A percentile compares a stretch with the other conserved stretches of the same genome.
Evolutionary conservation across 2,888 invertebrate species (phyloP).

Genomic region (Drosophila hamatofila): DNA sequence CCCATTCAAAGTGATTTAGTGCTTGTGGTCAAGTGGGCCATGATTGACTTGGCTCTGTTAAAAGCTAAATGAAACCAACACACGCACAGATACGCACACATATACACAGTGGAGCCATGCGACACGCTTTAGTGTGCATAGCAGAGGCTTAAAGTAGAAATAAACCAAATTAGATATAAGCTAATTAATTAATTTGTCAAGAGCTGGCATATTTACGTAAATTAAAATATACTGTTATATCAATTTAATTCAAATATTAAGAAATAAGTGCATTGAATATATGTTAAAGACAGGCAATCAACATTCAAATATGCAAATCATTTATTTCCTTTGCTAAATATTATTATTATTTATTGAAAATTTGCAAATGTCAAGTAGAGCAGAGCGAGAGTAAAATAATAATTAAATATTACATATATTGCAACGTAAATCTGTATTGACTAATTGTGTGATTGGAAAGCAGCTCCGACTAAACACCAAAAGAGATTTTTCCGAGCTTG

Average conservation of each 20-base stretch:
- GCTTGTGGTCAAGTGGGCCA: slow-evolving; percentile 75
- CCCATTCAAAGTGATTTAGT: slow-evolving; percentile 74
- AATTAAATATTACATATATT: too few species aligned
- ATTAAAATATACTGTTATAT: neutral
- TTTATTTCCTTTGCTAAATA: neutral
- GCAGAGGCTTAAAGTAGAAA: slow-evolving; percentile 19
- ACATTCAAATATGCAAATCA: neutral
- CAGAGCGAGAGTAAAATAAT: neutral
- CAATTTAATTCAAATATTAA: neutral
- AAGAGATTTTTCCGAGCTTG: neutral
- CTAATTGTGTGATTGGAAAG: neutral
- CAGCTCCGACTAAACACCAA: neutral
- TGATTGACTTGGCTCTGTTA: slow-evolving; percentile 65
- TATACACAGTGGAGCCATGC: neutral
- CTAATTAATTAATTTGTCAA: slow-evolving; percentile 7
- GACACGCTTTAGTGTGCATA: slow-evolving; percentile 22
- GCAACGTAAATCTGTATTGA: neutral
- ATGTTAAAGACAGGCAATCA: neutral
- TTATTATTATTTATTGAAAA: neutral
- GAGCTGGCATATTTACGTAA: neutral
- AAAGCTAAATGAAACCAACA: slow-evolving; percentile 56
- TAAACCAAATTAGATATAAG: slow-evolving; percentile 10
- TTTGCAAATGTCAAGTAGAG: neutral
- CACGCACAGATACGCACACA: slow-evolving; percentile 9
- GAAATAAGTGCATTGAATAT: neutral